Conservation (phyloP, 2,888 invertebrate species). For the Dendrolimus pini region DNA sequence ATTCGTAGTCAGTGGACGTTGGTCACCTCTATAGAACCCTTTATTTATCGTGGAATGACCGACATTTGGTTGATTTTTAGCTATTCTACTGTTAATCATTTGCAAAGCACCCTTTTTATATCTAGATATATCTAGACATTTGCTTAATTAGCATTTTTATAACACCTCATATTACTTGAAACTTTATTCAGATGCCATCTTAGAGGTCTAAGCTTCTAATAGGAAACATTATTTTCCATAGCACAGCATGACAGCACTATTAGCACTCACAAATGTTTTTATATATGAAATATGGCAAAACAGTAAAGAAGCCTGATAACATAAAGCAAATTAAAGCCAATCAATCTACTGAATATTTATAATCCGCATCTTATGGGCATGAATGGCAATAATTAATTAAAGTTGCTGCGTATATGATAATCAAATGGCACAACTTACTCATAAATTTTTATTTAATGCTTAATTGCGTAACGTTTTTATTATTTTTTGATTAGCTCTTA, state of each 20-base stretch:
- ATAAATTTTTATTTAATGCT: neutral
- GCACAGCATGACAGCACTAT: neutral
- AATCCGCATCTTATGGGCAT: neutral
- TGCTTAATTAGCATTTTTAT: too few relatives aligned
- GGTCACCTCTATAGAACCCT: too few relatives aligned
- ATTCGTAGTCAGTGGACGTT: too few relatives aligned
- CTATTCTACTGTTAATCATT: too few relatives aligned
- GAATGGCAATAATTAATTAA: neutral
- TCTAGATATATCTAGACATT: too few relatives aligned
- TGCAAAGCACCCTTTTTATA: too few relatives aligned
- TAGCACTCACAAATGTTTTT: neutral
- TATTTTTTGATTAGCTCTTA: neutral
- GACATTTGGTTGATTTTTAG: too few relatives aligned
- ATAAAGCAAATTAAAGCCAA: neutral
- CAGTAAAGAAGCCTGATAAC: neutral
- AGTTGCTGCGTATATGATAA: neutral
- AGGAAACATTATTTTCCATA: too few relatives aligned
- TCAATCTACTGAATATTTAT: neutral
- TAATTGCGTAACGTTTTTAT: neutral
- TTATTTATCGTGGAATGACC: too few relatives aligned
- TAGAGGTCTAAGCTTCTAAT: too few relatives aligned
- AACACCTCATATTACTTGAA: too few relatives aligned
- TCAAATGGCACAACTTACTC: neutral
- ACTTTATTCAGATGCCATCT: too few relatives aligned
- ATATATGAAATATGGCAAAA: neutral